A percentile compares a stretch with the other conserved stretches of the same genome.
phyloP scores from a whole-genome alignment of 2,888 invertebrate genomes.

The Nemotelus pantherinus region DNA sequence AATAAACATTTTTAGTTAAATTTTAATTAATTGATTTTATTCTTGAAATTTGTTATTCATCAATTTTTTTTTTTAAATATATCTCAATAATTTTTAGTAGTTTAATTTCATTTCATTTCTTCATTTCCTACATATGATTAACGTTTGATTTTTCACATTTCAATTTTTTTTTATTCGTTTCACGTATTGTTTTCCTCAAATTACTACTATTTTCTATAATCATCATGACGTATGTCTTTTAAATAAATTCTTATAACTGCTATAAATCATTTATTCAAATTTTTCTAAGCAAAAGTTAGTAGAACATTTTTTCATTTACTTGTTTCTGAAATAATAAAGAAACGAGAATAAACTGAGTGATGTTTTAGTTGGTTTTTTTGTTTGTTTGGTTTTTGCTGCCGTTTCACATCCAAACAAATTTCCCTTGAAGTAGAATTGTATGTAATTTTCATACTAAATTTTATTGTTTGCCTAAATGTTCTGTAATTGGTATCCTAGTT shows the following conservation, averaged over 20 bases:
- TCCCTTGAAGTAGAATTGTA: too few relatives aligned
- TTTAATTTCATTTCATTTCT: slow-evolving; percentile 8
- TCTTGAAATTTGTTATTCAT: slow-evolving; percentile 5
- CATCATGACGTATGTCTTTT: too few relatives aligned
- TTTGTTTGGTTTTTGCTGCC: too few relatives aligned
- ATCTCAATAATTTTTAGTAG: not conserved
- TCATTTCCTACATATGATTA: slow-evolving; percentile 6
- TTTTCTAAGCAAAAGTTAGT: too few relatives aligned
- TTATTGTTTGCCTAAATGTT: not conserved
- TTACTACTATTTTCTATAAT: too few relatives aligned
- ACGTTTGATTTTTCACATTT: slow-evolving; percentile 23
- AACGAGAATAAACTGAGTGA: slow-evolving; percentile 2
- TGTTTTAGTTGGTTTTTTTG: too few relatives aligned
- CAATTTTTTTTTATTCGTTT: too few relatives aligned
- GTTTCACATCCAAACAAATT: too few relatives aligned
- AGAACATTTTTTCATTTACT: not conserved
- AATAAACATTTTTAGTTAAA: not conserved
- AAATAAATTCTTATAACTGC: too few relatives aligned
- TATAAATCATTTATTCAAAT: too few relatives aligned
- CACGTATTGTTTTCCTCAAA: too few relatives aligned
- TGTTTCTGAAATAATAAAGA: slow-evolving; percentile 11
- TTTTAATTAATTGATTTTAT: slow-evolving; percentile 24
- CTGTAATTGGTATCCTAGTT: not conserved
- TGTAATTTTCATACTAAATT: too few relatives aligned
- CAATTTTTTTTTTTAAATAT: not conserved